Evolutionary conservation across 1,140 invertebrate genomes (phyloP), one percentile per base, ranked within the genome.

Genomic region (Mactra quadrangularis): DNA sequence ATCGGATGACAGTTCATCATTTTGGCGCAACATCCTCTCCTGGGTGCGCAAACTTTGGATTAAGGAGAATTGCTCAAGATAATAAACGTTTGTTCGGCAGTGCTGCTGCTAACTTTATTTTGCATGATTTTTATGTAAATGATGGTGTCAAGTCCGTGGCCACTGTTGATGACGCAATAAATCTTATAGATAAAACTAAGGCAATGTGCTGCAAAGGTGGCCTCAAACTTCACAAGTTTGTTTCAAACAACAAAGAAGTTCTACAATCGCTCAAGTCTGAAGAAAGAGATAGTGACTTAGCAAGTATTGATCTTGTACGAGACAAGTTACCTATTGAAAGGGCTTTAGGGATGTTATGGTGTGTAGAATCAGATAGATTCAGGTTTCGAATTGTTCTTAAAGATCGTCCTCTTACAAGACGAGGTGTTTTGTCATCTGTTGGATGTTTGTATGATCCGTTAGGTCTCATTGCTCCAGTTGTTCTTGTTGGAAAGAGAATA

Each of bases 1-100:
- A 83, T 71, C 45, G 85, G 0, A 86, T 87, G 87, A 53, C 11
- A 31, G 66, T 82, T 22, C 87, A 87, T 55, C 50, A 86, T 2
- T 87, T 87, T 74, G 86, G 84, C 25, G 86, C 85, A 1, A 45
- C 68, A 1, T 87, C 82, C 25, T 86, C 82, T 9, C 87, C 82
- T 0, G 76, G 86, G 0, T 82, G 82, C 55, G 85, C 85, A 13
- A 83, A 82, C 47, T 83, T 55, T 81, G 78, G 62, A 19, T 55
- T 86, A 6, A 79, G 83, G 17, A 29, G 70, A 22, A n/a, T 75
- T 7, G 82, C 84, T 13, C 35, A 27, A 0, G 47, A 66, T 13
- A 27, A 81, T 25, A 64, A 79, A 31, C 15, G 6, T 11, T 6
- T 75, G 9, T 82, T 75, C 55, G 70, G 45, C n/a, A 17, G 19